These are phyloP conservation scores for Chrysopa pallens DNA, from an alignment of 1,140 invertebrate species.

Conservation along the genomic window DNA sequence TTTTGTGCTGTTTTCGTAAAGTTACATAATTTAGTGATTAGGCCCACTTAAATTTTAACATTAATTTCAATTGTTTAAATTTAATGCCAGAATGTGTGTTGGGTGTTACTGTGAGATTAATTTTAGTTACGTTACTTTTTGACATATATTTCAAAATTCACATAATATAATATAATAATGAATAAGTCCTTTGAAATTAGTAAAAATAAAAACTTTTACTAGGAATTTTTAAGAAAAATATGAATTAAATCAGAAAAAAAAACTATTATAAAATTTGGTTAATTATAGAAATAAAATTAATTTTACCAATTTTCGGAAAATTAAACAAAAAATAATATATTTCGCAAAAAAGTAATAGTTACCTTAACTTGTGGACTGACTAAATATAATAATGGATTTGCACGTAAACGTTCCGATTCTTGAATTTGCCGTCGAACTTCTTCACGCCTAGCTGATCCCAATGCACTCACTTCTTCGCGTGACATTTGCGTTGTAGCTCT, in stretches of 20 bases:
- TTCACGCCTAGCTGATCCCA: conserved; percentile 84
- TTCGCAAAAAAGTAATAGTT: conserved; percentile 18
- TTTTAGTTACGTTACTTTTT: no score
- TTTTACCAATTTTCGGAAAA: neutral
- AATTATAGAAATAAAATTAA: neutral
- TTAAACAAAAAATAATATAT: conserved; percentile 1
- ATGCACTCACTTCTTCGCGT: conserved; percentile 82
- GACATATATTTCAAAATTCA: no score
- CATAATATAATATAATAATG: no score
- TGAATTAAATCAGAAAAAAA: conserved; percentile 2
- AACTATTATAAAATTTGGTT: neutral
- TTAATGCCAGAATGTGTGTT: no score
- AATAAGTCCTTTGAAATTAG: neutral
- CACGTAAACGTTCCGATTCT: conserved; percentile 76
- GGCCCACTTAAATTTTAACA: no score
- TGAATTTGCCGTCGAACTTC: conserved; percentile 81
- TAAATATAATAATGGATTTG: conserved; percentile 86
- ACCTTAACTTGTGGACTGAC: conserved; percentile 96
- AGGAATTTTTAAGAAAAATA: neutral
- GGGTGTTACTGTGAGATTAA: no score
- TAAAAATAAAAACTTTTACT: neutral
- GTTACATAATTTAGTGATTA: no score
- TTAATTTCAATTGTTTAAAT: no score
- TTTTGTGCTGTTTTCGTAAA: no score
- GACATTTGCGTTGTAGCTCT: conserved; percentile 64